phyloP scores from a whole-genome alignment of 2,888 invertebrate species.

The Harpalus rubripes region DNA sequence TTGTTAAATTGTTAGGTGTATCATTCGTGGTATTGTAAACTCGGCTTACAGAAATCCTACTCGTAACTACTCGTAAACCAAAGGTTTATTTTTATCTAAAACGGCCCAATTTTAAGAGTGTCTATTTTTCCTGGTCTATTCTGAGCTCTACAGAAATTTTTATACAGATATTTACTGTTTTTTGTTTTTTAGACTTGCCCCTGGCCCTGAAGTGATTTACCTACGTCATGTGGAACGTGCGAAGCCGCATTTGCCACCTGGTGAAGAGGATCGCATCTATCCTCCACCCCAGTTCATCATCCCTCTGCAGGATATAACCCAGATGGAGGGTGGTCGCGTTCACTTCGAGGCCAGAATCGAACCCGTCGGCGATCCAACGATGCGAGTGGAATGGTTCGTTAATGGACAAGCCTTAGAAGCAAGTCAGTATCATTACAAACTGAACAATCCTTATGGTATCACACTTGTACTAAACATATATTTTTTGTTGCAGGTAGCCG shows the following conservation, averaged over 20 bases:
- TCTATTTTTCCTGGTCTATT: neutral
- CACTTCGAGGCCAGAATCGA: slow-evolving; percentile 97
- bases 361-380: slow-evolving; percentile 97
- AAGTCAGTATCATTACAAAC: slow-evolving; percentile 82
- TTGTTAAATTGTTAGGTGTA: too few species aligned
- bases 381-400: slow-evolving; percentile 97
- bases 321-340: slow-evolving; percentile 94
- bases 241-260: slow-evolving; percentile 88
- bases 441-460: neutral
- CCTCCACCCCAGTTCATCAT: slow-evolving; percentile 95
- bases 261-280: slow-evolving; percentile 92
- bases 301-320: slow-evolving; percentile 89
- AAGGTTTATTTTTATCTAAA: too few species aligned
- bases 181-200: slow-evolving; percentile 84
- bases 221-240: slow-evolving; percentile 95
- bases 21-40: too few species aligned
- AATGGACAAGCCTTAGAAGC: slow-evolving; percentile 94
- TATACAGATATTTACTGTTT: neutral
- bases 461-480: slow-evolving; percentile 6
- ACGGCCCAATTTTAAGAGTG: too few species aligned
- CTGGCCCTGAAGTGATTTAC: slow-evolving; percentile 96
- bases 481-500: slow-evolving; percentile 87
- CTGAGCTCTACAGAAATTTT: neutral
- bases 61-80: too few species aligned
- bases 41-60: too few species aligned